Percentiles rank a stretch among this genome's conserved stretches.
Evolutionary conservation across 2,888 invertebrate genomes (phyloP).

Genomic region (Operophtera brumata): DNA sequence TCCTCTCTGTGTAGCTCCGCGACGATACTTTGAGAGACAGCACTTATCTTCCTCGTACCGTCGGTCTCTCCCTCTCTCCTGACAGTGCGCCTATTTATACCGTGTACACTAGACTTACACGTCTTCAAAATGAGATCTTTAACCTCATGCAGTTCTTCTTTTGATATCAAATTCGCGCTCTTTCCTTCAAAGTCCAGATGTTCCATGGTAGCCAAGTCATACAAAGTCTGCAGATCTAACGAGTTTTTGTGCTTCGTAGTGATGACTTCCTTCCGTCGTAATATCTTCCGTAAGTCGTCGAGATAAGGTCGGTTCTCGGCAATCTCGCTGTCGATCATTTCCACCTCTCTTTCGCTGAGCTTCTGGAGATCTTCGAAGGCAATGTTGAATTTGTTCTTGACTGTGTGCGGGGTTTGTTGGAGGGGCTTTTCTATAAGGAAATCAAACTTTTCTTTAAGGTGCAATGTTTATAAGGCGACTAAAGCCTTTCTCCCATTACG

Average conservation of each 20-base stretch:
- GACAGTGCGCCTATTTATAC: conserved; percentile 52
- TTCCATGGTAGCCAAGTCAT: conserved; percentile 59
- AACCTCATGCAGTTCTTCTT: conserved; percentile 57
- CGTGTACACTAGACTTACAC: conserved; percentile 56
- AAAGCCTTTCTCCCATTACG: too few species aligned
- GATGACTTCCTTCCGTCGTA: conserved; percentile 48
- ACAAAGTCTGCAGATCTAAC: conserved; percentile 57
- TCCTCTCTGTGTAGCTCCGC: conserved; percentile 46
- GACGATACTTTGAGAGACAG: conserved; percentile 52
- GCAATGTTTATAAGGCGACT: too few species aligned
- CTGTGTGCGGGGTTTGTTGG: conserved; percentile 39
- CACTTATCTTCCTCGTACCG: conserved; percentile 5
- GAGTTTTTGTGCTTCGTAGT: conserved; percentile 45
- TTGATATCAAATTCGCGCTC: conserved; percentile 50
- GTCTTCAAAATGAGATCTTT: conserved; percentile 58
- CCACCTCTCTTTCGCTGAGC: conserved; percentile 59
- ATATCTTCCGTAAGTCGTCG: conserved; percentile 57
- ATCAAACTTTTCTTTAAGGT: too few species aligned
- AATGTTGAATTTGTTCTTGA: conserved; percentile 54
- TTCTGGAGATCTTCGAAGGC: conserved; percentile 49
- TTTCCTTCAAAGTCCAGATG: conserved; percentile 44
- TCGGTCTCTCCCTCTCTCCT: conserved; percentile 27
- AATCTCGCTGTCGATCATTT: conserved; percentile 65
- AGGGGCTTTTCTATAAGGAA: conserved; percentile 30
- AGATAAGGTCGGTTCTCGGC: conserved; percentile 61